A percentile compares a stretch with the other conserved stretches of the same genome.
phyloP scores from a whole-genome alignment of 2,888 invertebrate genomes.

The Loripinus fragilis region DNA sequence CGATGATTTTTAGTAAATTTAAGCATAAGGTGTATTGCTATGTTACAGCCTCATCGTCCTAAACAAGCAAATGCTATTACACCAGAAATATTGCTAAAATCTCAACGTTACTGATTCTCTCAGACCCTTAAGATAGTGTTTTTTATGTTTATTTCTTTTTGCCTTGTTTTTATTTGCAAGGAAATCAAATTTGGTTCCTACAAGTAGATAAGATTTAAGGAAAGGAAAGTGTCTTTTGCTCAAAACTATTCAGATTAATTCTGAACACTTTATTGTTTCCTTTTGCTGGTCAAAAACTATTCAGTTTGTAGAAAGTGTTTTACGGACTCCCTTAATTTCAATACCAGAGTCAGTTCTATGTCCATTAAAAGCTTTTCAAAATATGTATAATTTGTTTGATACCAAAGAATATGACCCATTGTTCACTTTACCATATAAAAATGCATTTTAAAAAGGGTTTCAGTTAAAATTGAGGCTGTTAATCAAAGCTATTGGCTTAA shows the following conservation, averaged over 20 bases:
- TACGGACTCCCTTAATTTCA: not conserved
- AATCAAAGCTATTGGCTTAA: not conserved
- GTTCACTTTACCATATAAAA: not conserved
- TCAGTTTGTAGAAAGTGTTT: not conserved
- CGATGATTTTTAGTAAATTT: no score
- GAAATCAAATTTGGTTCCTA: slow-evolving; percentile 1
- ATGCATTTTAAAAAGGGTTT: not conserved
- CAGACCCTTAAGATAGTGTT: not conserved
- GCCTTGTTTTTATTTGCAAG: slow-evolving; percentile 3
- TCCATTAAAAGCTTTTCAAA: not conserved
- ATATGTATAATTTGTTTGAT: not conserved
- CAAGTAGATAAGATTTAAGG: not conserved
- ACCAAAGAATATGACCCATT: not conserved
- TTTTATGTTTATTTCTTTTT: no score
- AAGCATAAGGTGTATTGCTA: no score
- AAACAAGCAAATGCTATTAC: not conserved
- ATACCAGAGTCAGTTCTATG: not conserved
- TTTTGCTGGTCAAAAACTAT: not conserved
- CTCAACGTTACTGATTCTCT: not conserved
- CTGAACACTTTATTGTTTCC: not conserved
- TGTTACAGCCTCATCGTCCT: not conserved
- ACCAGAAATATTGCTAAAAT: not conserved
- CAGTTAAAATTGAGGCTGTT: not conserved
- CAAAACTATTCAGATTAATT: not conserved
- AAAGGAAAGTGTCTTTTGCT: no score